Conservation (phyloP, 2,797 vertebrate genomes). For the Tenualosa thibaudeaui region DNA sequence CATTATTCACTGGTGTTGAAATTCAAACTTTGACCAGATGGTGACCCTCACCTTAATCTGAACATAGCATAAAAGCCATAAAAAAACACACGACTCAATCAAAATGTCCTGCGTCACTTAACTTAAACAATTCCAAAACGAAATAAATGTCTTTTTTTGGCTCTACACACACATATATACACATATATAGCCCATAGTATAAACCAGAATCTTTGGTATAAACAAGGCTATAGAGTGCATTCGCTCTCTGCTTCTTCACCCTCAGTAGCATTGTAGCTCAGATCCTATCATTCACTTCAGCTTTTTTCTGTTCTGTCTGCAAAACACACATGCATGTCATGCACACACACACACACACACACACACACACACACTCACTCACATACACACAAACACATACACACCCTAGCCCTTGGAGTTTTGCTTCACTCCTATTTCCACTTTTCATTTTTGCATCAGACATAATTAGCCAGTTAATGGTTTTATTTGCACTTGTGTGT, state of each 20-base stretch:
- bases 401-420: neutral
- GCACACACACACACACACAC: no score
- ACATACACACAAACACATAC: neutral
- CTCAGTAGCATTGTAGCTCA: neutral
- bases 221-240: neutral
- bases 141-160: neutral
- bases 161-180: neutral
- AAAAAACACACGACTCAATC: neutral
- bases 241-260: neutral
- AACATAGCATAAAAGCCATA: neutral
- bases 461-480: neutral
- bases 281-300: neutral
- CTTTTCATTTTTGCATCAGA: neutral
- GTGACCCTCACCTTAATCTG: neutral
- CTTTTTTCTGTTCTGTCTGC: neutral
- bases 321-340: neutral
- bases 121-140: neutral
- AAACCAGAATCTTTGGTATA: no score
- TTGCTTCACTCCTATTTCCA: neutral
- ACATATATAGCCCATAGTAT: neutral
- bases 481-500: slow-evolving; percentile 18
- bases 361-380: no score
- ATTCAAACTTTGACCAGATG: neutral
- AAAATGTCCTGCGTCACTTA: neutral
- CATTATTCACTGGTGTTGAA: neutral